Conservation (phyloP, 92 coral and sea anemone genomes). For the Epizoanthus illoricatus region DNA sequence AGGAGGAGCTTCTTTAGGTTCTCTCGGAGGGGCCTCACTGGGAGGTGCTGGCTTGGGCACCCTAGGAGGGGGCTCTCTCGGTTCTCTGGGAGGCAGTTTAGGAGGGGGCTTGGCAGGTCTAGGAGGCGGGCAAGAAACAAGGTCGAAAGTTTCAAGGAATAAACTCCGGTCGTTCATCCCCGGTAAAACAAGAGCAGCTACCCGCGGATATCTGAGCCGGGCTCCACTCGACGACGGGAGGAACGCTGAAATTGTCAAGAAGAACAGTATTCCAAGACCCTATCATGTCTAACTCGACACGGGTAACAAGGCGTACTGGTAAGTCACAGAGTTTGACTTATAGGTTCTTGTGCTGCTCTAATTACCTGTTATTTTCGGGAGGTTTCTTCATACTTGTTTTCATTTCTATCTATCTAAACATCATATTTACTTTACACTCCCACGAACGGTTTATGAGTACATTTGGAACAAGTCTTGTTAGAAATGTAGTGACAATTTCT, state of each 20-base stretch:
- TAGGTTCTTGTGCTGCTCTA: no score
- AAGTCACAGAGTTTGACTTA: no score
- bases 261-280: slow-evolving; percentile 65
- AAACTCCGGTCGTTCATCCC: slow-evolving; percentile 67
- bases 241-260: slow-evolving; percentile 75
- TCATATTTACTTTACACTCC: no score
- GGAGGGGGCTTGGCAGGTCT: slow-evolving; percentile 47
- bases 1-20: slow-evolving; percentile 11
- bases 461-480: no score
- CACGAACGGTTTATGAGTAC: no score
- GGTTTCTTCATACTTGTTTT: no score
- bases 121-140: slow-evolving; percentile 57
- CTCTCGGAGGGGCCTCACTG: slow-evolving; percentile 67
- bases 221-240: slow-evolving; percentile 72
- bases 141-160: slow-evolving; percentile 49
- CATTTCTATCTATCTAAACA: no score
- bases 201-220: slow-evolving; percentile 56
- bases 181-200: slow-evolving; percentile 46
- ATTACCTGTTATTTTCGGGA: no score
- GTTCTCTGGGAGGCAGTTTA: slow-evolving; percentile 35
- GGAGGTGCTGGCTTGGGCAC: slow-evolving; percentile 67
- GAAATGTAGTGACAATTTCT: no score
- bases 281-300: not conserved
- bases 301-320: not conserved
- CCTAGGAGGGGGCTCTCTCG: slow-evolving; percentile 44